Evolutionary conservation across 2,113 vertebrate genomes (phyloP).

Genomic region (Seriola quinqueradiata): DNA sequence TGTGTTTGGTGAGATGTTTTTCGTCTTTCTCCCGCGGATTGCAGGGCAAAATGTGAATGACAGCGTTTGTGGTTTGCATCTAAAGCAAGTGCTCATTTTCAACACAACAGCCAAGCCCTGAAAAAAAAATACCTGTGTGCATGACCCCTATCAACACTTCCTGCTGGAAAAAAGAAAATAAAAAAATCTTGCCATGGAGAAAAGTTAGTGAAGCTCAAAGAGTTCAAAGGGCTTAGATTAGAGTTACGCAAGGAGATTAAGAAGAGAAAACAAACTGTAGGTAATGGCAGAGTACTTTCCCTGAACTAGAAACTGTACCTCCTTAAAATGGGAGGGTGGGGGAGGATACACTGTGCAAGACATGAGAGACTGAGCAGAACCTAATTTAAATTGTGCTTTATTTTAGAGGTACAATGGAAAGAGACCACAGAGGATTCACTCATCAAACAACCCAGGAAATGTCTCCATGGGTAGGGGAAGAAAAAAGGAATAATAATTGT

Average conservation of each 20-base stretch:
- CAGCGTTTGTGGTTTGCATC: neutral
- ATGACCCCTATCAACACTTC: conserved; percentile 45
- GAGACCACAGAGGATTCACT: conserved; percentile 74
- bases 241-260: conserved; percentile 64
- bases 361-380: conserved; percentile 68
- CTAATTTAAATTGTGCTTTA: conserved; percentile 78
- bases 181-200: conserved; percentile 10
- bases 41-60: neutral
- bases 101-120: neutral
- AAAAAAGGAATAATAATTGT: conserved; percentile 78
- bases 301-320: conserved; percentile 62
- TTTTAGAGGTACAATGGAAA: conserved; percentile 71
- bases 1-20: neutral
- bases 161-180: neutral
- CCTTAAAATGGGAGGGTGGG: conserved; percentile 48
- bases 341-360: conserved; percentile 33
- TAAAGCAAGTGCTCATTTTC: conserved; percentile 10
- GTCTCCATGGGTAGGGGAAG: conserved; percentile 64
- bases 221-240: conserved; percentile 65
- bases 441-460: conserved; percentile 76
- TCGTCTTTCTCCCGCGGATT: neutral
- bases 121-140: conserved; percentile 1
- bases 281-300: conserved; percentile 33
- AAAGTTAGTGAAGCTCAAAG: conserved; percentile 54
- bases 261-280: conserved; percentile 61